Conservation (phyloP, 2,113 vertebrate genomes). For the Geococcyx californianus region DNA sequence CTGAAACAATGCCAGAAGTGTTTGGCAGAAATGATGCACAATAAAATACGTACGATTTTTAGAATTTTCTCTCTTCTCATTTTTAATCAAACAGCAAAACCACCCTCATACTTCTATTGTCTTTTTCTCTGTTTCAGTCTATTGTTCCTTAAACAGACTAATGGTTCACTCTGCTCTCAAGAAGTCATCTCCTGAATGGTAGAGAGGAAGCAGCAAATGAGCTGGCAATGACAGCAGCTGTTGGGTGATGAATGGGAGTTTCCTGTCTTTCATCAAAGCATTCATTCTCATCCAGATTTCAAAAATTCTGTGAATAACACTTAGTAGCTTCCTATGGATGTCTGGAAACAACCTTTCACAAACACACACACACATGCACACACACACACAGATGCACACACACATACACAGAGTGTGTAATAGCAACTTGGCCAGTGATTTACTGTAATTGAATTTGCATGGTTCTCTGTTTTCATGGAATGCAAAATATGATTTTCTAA, state of each 20-base stretch:
- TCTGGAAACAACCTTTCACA: background rate
- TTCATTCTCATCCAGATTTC: constrained; percentile 31
- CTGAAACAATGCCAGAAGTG: background rate
- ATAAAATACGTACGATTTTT: background rate
- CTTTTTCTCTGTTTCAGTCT: background rate
- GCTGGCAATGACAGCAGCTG: constrained; percentile 28
- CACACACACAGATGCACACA: fast-evolving
- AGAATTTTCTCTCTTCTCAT: background rate
- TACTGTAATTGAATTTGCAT: background rate
- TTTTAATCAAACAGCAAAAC: background rate
- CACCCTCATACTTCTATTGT: background rate
- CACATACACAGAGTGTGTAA: fast-evolving
- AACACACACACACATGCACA: fast-evolving
- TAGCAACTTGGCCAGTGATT: background rate
- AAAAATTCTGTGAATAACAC: background rate
- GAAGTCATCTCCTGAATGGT: background rate
- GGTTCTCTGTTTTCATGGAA: background rate
- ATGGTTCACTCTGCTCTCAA: background rate
- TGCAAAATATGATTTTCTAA: background rate
- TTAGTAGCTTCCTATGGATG: constrained; percentile 22
- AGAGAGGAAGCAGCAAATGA: constrained; percentile 29
- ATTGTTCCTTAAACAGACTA: background rate
- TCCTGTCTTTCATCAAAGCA: constrained; percentile 34
- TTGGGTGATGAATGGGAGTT: constrained; percentile 17
- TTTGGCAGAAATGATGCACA: background rate